These are phyloP conservation scores for Peromyscus melanophrys DNA, from an alignment of 2,797 vertebrate genomes.

Conservation along the genomic window DNA sequence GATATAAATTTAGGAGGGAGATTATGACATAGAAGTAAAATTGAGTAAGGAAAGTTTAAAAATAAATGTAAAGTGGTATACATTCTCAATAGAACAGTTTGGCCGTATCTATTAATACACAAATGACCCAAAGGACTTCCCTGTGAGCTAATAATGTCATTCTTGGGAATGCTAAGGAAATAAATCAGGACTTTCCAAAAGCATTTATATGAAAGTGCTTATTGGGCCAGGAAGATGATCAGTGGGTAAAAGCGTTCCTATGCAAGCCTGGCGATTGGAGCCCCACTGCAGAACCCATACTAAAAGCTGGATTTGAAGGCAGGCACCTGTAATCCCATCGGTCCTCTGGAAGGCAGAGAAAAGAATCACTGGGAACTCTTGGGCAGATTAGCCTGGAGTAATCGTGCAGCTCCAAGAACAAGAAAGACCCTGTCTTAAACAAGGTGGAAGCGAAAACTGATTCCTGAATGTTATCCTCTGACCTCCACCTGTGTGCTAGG, in stretches of 20 bases:
- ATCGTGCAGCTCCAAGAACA: background rate
- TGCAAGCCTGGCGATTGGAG: background rate
- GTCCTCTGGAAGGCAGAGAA: background rate
- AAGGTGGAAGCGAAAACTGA: background rate
- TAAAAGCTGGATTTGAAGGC: background rate
- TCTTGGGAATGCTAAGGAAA: constrained; percentile 17
- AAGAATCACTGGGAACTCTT: background rate
- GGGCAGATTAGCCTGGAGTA: background rate
- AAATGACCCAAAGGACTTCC: background rate
- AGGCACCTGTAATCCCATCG: background rate
- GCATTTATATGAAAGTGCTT: background rate
- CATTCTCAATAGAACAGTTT: background rate
- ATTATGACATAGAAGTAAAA: constrained; percentile 1
- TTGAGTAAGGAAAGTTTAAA: constrained; percentile 18
- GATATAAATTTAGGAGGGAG: constrained; percentile 24
- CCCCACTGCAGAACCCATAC: background rate
- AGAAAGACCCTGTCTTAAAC: background rate
- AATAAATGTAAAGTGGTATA: background rate
- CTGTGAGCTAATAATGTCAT: background rate
- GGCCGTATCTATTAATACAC: background rate
- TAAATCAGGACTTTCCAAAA: background rate
- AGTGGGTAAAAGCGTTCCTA: background rate
- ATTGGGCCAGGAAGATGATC: background rate
- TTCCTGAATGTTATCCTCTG: background rate
- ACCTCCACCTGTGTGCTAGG: background rate